Conservation (phyloP, 2,113 vertebrate genomes). For the Lampris megalopsis region DNA sequence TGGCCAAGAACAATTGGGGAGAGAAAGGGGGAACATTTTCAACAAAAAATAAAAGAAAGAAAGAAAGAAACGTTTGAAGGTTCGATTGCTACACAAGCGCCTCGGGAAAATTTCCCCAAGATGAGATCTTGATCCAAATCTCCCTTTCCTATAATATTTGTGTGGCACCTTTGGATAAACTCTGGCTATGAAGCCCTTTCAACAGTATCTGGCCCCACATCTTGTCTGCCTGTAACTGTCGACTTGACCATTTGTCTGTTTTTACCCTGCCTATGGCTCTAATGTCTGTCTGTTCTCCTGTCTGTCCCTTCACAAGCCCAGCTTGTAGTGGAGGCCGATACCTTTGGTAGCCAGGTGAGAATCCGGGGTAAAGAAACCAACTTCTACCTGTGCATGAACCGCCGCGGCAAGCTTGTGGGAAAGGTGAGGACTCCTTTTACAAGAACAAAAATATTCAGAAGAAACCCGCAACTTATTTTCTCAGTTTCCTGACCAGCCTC, state of each 20-base stretch:
- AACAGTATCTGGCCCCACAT: background rate
- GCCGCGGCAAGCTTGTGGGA: slow-evolving; percentile 84
- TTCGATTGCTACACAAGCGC: no score
- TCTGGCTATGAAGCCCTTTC: background rate
- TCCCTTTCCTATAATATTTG: slow-evolving; percentile 11
- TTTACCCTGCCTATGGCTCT: slow-evolving; percentile 56
- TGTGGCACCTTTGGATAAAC: slow-evolving; percentile 4
- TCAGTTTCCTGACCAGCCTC: slow-evolving; percentile 62
- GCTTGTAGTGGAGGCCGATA: slow-evolving; percentile 87
- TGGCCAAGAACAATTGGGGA: no score
- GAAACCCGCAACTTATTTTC: background rate
- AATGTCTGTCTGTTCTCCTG: slow-evolving; percentile 79
- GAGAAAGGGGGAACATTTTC: no score
- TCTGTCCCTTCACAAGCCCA: slow-evolving; percentile 87
- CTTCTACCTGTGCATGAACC: slow-evolving; percentile 88
- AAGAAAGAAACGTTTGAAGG: no score
- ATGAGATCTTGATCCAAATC: background rate
- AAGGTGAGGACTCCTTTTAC: slow-evolving; percentile 78
- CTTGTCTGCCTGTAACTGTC: background rate
- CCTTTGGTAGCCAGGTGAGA: slow-evolving; percentile 88
- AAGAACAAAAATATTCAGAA: slow-evolving; percentile 9
- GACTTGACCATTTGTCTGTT: background rate
- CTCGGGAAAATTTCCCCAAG: no score
- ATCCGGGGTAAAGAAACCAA: slow-evolving; percentile 86
- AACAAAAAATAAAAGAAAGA: no score